These are phyloP conservation scores for Gallinago paraguaiae DNA, from an alignment of 2,113 vertebrate species.

Conservation along the genomic window DNA sequence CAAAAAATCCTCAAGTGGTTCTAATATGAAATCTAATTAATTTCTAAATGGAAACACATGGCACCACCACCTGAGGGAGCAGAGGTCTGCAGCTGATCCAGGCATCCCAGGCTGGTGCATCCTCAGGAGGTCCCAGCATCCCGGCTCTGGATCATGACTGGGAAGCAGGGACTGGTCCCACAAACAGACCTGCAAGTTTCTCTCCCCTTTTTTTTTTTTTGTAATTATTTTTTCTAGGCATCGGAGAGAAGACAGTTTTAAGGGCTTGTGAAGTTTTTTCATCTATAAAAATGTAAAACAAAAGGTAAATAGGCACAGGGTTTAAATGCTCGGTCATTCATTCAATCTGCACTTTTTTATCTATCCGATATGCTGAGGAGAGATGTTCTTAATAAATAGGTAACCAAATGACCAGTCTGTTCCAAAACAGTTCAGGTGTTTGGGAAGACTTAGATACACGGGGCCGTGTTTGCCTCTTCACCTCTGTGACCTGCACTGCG, in stretches of 20 bases:
- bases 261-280: background rate
- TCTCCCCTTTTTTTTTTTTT: background rate
- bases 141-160: fast-evolving
- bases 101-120: background rate
- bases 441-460: background rate
- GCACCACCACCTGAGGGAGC: background rate
- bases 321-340: background rate
- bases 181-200: background rate
- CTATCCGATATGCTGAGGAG: background rate
- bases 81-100: background rate
- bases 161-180: fast-evolving
- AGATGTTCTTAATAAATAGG: background rate
- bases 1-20: background rate
- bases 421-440: background rate
- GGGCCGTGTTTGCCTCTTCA: background rate
- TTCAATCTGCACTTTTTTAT: background rate
- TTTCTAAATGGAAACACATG: background rate
- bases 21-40: background rate
- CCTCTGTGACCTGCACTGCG: background rate
- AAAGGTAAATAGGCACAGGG: background rate
- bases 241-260: background rate
- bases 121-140: background rate
- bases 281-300: background rate
- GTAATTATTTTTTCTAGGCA: background rate
- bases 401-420: background rate